Percentiles rank a stretch among this genome's conserved stretches.
phyloP scores from a whole-genome alignment of 2,888 invertebrate species.

The Ischnus inquisitorius region DNA sequence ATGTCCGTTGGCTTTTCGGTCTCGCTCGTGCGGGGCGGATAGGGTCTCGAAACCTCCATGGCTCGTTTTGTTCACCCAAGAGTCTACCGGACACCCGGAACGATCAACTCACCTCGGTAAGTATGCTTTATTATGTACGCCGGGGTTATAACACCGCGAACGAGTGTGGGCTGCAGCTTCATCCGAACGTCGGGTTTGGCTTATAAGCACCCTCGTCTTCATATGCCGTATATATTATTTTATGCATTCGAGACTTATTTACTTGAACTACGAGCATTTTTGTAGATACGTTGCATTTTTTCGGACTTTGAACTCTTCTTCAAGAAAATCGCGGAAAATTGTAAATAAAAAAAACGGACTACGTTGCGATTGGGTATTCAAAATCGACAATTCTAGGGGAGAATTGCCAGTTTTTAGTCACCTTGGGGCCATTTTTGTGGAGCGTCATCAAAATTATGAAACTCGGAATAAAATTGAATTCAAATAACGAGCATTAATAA shows the following conservation, averaged over 20 bases:
- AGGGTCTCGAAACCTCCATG: constrained; percentile 16
- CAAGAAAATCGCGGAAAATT: too few species aligned
- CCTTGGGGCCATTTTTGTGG: too few species aligned
- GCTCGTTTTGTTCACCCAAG: constrained; percentile 46
- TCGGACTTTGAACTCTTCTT: too few species aligned
- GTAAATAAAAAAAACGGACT: too few species aligned
- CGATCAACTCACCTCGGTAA: constrained; percentile 63
- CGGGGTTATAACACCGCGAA: constrained; percentile 31
- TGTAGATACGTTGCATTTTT: too few species aligned
- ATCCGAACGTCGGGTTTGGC: constrained; percentile 30
- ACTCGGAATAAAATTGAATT: too few species aligned
- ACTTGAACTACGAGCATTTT: constrained; percentile 25
- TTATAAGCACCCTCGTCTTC: constrained; percentile 14
- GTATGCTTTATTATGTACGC: constrained; percentile 60
- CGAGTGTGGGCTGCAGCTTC: constrained; percentile 27
- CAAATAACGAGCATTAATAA: too few species aligned
- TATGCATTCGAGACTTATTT: constrained; percentile 20
- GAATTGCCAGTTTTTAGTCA: too few species aligned
- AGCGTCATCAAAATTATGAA: too few species aligned
- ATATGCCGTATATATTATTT: constrained; percentile 12
- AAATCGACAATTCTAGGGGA: too few species aligned
- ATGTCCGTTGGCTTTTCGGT: constrained; percentile 73
- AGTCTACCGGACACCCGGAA: constrained; percentile 35
- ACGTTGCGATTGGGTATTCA: too few species aligned
- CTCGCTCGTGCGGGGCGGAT: constrained; percentile 14